Evolutionary conservation across 2,113 vertebrate species (phyloP).

Genomic region (Haemorhous mexicanus): DNA sequence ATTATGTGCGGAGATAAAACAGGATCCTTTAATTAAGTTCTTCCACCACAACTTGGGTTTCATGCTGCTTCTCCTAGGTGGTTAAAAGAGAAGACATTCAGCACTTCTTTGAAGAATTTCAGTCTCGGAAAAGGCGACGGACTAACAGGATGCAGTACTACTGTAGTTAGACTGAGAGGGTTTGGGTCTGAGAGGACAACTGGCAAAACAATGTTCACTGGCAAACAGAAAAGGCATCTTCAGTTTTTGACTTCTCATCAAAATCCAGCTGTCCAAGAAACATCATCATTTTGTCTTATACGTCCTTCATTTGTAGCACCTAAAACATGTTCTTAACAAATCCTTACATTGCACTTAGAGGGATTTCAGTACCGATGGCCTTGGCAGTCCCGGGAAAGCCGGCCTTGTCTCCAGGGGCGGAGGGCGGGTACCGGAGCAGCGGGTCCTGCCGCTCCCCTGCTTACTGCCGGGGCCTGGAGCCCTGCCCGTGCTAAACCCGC

Average conservation of each 20-base stretch:
- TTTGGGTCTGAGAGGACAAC: background rate
- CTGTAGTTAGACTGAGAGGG: conserved; percentile 72
- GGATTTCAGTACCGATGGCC: background rate
- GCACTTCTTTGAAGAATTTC: conserved; percentile 89
- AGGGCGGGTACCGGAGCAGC: background rate
- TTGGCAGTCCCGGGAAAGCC: background rate
- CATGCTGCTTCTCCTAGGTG: conserved; percentile 66
- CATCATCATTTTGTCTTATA: background rate
- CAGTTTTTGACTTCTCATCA: background rate
- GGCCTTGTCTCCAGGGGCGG: background rate
- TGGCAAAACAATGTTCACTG: background rate
- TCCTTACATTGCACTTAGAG: background rate
- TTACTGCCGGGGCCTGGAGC: background rate
- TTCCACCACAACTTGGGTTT: background rate
- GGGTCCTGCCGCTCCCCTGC: background rate
- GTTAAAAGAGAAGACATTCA: conserved; percentile 89
- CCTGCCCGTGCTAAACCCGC: rapidly evolving
- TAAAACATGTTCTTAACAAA: background rate
- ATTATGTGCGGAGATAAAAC: background rate
- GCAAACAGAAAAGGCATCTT: conserved; percentile 29
- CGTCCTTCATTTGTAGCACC: background rate
- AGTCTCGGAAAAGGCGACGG: conserved; percentile 82
- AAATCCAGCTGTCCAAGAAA: background rate
- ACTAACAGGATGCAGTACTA: conserved; percentile 81
- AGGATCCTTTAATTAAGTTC: background rate